Base-by-base conservation (phyloP, 2,113 vertebrate species). In the Gobiocypris rarus region DNA sequence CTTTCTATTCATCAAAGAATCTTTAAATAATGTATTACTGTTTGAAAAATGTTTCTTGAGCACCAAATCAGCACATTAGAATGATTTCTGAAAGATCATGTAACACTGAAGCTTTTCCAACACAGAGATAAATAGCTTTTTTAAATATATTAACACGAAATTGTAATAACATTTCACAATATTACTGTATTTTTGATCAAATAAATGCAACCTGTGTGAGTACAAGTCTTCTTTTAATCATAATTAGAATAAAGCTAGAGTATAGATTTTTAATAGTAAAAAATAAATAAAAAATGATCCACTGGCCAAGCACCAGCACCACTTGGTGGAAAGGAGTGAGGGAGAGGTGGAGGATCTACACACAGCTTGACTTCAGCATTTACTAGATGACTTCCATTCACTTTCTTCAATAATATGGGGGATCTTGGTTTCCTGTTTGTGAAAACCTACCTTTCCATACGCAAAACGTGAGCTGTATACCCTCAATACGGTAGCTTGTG, bases 341-440 rank as follows among this genome's bases (percentile, higher is more conserved):
- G 86, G 86, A 82, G 59, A 67, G 41, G 86, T 79, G 70, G 52
- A 58, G 56, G 71, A 50, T 31, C 52, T 22, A 83, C 54, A 6
- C 65, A 77, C 79, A 74, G 84, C 54, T 48, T 56, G 84, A 89
- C 87, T 85, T 88, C 76, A 87, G 86, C 86, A 89, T 85, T 88
- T 82, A 83, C 87, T 70, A 48, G 56, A 87, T 82, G 84, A 87
- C 81, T 38, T 71, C 83, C 71, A 83, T 82, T 85, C 81, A 82
- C 59, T 58, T 34, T 50, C 8, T 45, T 58, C 5, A 22, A 38
- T 15, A 52, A 54, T 19, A 15, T 61, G 14, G 9, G 22, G 61
- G 14, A 31, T 54, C 28, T 75, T 56, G 41, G 79, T 63, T 79
- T 41, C 1, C 9, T 22, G 7, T 48, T 48, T 75, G 13, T 48